Conservation (phyloP, 2,888 invertebrate species). For the Arrhopalites spinosus region DNA sequence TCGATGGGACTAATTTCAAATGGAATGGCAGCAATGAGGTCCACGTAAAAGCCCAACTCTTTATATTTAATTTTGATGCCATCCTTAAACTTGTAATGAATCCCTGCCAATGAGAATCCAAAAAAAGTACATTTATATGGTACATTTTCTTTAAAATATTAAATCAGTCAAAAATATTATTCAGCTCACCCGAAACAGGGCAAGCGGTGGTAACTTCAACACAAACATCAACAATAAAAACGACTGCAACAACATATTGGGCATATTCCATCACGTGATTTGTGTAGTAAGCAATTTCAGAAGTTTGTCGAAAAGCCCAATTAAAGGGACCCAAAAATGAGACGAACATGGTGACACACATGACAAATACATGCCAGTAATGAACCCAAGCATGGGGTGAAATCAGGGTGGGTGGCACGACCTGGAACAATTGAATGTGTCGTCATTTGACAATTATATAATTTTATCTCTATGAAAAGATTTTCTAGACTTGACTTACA, state of each 20-base stretch:
- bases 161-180: no score
- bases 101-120: slow-evolving; percentile 29
- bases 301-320: neutral
- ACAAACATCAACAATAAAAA: slow-evolving; percentile 44
- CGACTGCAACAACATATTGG: neutral
- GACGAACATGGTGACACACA: slow-evolving; percentile 33
- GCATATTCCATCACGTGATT: neutral
- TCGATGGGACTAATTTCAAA: slow-evolving; percentile 33
- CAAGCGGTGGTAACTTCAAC: slow-evolving; percentile 49
- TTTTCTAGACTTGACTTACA: no score
- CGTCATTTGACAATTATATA: no score
- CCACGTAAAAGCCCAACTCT: slow-evolving; percentile 44
- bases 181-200: slow-evolving; percentile 46
- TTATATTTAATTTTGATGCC: slow-evolving; percentile 38
- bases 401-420: slow-evolving; percentile 46
- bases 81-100: slow-evolving; percentile 49
- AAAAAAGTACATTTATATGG: slow-evolving; percentile 15
- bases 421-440: no score
- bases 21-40: slow-evolving; percentile 46
- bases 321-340: slow-evolving; percentile 34
- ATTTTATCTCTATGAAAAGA: no score
- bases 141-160: no score
- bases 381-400: slow-evolving; percentile 39
- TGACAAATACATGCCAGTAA: slow-evolving; percentile 43
- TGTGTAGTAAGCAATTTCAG: slow-evolving; percentile 4